Evolutionary conservation across 1,140 invertebrate genomes (phyloP).

Genomic region (Eciton burchellii): DNA sequence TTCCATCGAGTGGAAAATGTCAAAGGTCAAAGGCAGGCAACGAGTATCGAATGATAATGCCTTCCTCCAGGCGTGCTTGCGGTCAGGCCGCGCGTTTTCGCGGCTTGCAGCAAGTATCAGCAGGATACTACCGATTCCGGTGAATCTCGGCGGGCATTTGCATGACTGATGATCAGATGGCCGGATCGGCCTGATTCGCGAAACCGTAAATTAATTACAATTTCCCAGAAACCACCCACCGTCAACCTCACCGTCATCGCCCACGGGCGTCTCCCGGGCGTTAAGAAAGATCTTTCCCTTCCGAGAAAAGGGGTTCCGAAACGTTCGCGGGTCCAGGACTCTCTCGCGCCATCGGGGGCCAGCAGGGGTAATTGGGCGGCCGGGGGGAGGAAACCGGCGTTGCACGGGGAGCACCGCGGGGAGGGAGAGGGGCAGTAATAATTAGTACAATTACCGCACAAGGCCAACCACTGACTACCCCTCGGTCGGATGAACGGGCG

Average conservation of each 20-base stretch:
- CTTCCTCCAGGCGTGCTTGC: no score
- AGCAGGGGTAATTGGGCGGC: conserved; percentile 67
- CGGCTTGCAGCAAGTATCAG: neutral
- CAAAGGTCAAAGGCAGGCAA: no score
- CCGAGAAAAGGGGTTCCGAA: conserved; percentile 63
- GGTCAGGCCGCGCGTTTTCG: no score
- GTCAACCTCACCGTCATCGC: conserved; percentile 39
- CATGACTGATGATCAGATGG: conserved; percentile 26
- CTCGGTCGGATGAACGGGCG: conserved; percentile 60
- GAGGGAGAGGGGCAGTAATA: conserved; percentile 80
- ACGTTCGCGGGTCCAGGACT: conserved; percentile 54
- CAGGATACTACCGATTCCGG: conserved; percentile 3
- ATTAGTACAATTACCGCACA: conserved; percentile 85
- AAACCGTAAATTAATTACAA: conserved; percentile 56
- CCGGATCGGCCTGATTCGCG: conserved; percentile 46
- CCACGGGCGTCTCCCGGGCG: conserved; percentile 39
- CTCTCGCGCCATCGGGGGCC: conserved; percentile 44
- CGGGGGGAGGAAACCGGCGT: conserved; percentile 62
- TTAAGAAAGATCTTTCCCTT: conserved; percentile 59
- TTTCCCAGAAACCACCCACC: conserved; percentile 59
- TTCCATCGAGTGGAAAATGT: no score
- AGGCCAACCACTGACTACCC: conserved; percentile 82
- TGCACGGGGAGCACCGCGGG: conserved; percentile 51
- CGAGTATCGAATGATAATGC: no score
- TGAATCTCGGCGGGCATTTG: neutral